Evolutionary conservation across 2,113 vertebrate species (phyloP).

Genomic region (Zosterops pallidus): DNA sequence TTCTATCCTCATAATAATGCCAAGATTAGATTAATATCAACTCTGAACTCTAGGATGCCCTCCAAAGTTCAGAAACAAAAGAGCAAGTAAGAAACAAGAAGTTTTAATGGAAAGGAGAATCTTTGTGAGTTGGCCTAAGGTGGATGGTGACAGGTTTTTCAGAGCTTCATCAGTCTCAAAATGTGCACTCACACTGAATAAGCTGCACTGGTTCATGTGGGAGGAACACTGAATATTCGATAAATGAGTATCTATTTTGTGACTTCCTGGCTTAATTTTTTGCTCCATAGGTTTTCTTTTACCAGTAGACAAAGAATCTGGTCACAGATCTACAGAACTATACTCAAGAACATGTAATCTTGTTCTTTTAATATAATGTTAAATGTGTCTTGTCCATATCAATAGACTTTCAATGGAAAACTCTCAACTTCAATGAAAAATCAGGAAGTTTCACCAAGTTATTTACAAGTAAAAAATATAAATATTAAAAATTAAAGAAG

Average conservation of each 20-base stretch:
- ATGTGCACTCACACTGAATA: background rate
- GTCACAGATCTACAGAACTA: background rate
- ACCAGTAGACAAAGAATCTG: background rate
- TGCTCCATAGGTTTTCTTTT: background rate
- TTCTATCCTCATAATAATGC: slow-evolving; percentile 52
- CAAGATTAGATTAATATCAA: slow-evolving; percentile 55
- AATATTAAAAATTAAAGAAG: background rate
- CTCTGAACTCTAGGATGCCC: slow-evolving; percentile 43
- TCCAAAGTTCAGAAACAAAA: slow-evolving; percentile 31
- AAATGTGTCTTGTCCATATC: background rate
- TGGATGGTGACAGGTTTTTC: background rate
- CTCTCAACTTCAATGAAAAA: background rate
- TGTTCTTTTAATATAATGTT: background rate
- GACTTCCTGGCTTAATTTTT: background rate
- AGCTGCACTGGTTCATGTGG: background rate
- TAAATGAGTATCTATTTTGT: background rate
- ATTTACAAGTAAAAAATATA: background rate
- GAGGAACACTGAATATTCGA: background rate
- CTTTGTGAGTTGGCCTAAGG: background rate
- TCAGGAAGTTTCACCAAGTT: background rate
- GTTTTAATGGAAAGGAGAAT: background rate
- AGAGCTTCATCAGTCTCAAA: background rate
- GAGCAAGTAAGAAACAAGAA: slow-evolving; percentile 11
- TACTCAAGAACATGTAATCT: background rate
- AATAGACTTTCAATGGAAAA: background rate